These are phyloP conservation scores for Drosophila watanabei DNA, from an alignment of 1,140 invertebrate species.

Conservation along the genomic window DNA sequence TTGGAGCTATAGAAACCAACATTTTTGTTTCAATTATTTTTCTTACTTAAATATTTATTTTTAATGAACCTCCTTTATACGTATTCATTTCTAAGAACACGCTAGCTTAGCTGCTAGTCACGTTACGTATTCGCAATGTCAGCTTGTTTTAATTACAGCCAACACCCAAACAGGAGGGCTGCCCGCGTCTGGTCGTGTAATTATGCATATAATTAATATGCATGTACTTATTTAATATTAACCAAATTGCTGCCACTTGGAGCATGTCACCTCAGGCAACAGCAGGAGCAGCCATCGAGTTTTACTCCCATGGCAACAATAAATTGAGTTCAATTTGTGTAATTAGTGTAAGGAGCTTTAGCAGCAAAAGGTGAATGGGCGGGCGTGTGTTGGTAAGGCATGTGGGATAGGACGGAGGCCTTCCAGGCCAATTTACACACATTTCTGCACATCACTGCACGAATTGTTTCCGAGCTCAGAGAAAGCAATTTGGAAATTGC, in stretches of 20 bases:
- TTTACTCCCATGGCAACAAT: constrained; percentile 47
- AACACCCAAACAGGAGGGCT: constrained; percentile 28
- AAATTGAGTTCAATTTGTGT: constrained; percentile 78
- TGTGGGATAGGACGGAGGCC: constrained; percentile 4
- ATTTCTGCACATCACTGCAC: constrained; percentile 23
- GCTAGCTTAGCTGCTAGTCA: constrained; percentile 43
- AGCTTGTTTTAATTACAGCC: constrained; percentile 65
- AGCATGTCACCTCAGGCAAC: constrained; percentile 37
- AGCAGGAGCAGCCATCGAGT: constrained; percentile 14
- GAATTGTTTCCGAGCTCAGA: constrained; percentile 39
- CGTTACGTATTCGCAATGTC: constrained; percentile 69
- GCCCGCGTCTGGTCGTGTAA: constrained; percentile 57
- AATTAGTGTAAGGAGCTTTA: constrained; percentile 74
- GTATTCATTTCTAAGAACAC: constrained; percentile 25
- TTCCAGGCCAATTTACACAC: constrained; percentile 33
- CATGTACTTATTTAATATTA: constrained; percentile 78
- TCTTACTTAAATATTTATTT: not conserved
- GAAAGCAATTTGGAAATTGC: constrained; percentile 55
- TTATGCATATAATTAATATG: constrained; percentile 83
- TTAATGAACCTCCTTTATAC: not conserved
- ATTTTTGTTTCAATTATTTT: not conserved
- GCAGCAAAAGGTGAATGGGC: constrained; percentile 18
- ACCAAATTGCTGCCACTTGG: constrained; percentile 74
- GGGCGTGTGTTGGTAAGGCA: not conserved
- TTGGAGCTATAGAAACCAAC: not conserved